Conservation (phyloP, 1,140 invertebrate genomes). For the Micrasema minimum region DNA sequence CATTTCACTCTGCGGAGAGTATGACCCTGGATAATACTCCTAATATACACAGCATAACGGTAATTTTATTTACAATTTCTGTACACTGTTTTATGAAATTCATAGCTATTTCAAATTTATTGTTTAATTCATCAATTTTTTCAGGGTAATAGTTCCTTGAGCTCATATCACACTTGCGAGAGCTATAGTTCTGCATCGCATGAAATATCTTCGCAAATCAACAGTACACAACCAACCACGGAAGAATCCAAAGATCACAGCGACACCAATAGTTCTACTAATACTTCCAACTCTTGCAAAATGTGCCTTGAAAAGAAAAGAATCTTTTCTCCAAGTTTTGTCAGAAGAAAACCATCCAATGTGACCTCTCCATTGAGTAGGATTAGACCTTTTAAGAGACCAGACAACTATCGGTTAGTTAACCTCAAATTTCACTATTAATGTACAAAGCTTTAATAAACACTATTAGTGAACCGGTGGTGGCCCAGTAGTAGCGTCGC, state of each 20-base stretch:
- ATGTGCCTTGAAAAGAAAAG: conserved; percentile 41
- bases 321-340: conserved; percentile 22
- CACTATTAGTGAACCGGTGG: too few relatives aligned
- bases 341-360: conserved; percentile 18
- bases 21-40: conserved; percentile 37
- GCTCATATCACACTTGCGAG: conserved; percentile 64
- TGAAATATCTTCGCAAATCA: conserved; percentile 58
- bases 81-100: too few relatives aligned
- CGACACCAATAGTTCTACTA: conserved; percentile 37
- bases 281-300: conserved; percentile 42
- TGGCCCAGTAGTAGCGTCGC: too few relatives aligned
- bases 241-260: conserved; percentile 60
- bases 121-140: background rate
- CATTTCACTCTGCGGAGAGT: conserved; percentile 64
- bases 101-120: background rate
- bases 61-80: too few relatives aligned
- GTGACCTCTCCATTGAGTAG: conserved; percentile 66
- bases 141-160: conserved; percentile 42
- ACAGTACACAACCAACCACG: conserved; percentile 56
- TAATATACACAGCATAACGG: conserved; percentile 14
- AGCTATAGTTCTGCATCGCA: conserved; percentile 58
- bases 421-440: too few relatives aligned
- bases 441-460: too few relatives aligned
- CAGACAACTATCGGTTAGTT: conserved; percentile 58
- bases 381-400: conserved; percentile 62